A percentile compares a stretch with the other conserved stretches of the same genome.
Conservation (phyloP, 2,797 vertebrate species). For the Hypotaenidia philippensis region DNA sequence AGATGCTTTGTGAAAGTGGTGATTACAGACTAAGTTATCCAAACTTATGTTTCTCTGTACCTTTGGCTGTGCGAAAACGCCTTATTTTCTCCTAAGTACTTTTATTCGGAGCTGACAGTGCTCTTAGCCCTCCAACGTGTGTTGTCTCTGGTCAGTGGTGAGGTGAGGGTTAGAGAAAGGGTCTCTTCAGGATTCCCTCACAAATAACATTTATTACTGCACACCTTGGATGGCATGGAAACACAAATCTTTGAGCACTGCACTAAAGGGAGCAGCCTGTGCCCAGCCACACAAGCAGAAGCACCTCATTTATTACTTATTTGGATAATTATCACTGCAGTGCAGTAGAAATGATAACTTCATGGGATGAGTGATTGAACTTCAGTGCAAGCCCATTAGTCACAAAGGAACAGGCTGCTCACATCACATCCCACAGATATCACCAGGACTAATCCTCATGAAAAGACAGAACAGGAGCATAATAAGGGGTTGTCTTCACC, state of each 20-base stretch:
- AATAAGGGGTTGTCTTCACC: background rate
- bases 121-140: background rate
- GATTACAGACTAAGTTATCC: background rate
- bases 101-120: background rate
- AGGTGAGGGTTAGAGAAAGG: background rate
- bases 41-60: background rate
- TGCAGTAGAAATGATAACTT: constrained; percentile 26
- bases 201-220: background rate
- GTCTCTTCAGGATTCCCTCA: background rate
- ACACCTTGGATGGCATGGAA: background rate
- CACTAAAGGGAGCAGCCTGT: background rate
- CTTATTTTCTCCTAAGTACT: background rate
- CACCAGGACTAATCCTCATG: background rate
- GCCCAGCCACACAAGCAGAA: constrained; percentile 17
- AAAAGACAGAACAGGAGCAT: background rate
- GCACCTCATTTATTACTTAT: constrained; percentile 29
- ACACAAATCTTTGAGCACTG: background rate
- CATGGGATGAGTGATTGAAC: constrained; percentile 54
- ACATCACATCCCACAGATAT: background rate
- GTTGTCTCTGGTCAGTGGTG: background rate
- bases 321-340: constrained; percentile 34
- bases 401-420: background rate
- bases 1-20: background rate
- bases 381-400: constrained; percentile 27
- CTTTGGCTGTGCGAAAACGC: background rate